These are phyloP conservation scores for Rhogogaster chlorosoma DNA, from an alignment of 2,888 invertebrate species.

Conservation along the genomic window DNA sequence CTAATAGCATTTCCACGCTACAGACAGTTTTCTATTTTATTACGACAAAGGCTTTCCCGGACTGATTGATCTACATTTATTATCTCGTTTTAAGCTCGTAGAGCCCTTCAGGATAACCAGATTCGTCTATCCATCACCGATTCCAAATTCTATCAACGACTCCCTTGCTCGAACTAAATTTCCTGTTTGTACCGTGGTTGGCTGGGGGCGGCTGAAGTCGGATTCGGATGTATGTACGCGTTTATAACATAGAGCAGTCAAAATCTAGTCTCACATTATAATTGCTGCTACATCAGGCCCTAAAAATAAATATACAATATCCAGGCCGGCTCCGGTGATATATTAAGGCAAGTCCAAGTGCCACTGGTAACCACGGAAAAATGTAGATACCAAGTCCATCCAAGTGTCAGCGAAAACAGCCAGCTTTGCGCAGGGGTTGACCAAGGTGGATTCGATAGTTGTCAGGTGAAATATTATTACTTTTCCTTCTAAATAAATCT, in stretches of 20 bases:
- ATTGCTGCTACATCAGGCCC: neutral
- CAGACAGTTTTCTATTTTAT: neutral
- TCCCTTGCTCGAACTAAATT: constrained; percentile 56
- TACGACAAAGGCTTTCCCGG: neutral
- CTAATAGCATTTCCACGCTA: constrained; percentile 4
- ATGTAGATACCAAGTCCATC: constrained; percentile 54
- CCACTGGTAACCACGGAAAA: constrained; percentile 61
- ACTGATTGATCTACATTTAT: neutral
- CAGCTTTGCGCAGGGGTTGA: constrained; percentile 67
- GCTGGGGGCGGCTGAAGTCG: constrained; percentile 63
- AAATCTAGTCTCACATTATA: neutral
- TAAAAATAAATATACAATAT: constrained; percentile 23
- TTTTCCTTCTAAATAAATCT: too few relatives aligned
- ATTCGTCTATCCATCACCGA: constrained; percentile 58
- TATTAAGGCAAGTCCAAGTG: constrained; percentile 57
- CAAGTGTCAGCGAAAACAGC: neutral
- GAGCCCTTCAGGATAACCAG: constrained; percentile 60
- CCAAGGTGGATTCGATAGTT: constrained; percentile 68
- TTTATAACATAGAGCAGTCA: neutral
- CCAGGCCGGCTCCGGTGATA: constrained; percentile 48
- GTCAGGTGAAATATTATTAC: constrained; percentile 63
- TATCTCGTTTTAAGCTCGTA: constrained; percentile 57
- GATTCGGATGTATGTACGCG: constrained; percentile 57
- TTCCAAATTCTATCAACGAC: constrained; percentile 59
- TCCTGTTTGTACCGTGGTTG: constrained; percentile 59